phyloP scores from a whole-genome alignment of 2,113 vertebrate genomes.

The Ceyx melanurus region DNA sequence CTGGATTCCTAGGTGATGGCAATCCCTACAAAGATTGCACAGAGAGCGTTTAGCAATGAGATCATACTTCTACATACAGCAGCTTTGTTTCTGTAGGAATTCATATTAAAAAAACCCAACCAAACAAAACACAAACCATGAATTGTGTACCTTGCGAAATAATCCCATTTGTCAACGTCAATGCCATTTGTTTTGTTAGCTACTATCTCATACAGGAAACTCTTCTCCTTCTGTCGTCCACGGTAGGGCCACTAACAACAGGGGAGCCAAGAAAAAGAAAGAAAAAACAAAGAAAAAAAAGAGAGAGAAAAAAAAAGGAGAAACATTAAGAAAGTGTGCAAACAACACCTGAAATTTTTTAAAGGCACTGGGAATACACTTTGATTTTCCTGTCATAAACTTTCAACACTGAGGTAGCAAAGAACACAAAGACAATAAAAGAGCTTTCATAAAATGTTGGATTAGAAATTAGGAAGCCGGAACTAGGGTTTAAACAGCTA shows the following conservation, averaged over 20 bases:
- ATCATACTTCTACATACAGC: neutral
- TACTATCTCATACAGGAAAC: constrained; percentile 95
- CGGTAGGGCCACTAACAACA: constrained; percentile 83
- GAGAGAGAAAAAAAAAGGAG: neutral
- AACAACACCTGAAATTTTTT: neutral
- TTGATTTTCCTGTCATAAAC: neutral
- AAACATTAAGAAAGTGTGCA: neutral
- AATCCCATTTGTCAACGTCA: constrained; percentile 99
- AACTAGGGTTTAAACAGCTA: neutral
- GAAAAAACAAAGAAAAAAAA: neutral
- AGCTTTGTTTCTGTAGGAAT: neutral
- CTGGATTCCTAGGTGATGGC: constrained; percentile 91
- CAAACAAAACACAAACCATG: neutral
- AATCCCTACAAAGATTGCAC: constrained; percentile 83
- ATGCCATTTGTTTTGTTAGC: constrained; percentile 93
- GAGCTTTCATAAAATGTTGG: neutral
- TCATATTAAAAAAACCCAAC: neutral
- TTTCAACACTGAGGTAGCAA: neutral
- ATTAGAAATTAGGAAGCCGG: neutral
- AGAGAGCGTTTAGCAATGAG: neutral
- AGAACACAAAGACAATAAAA: neutral
- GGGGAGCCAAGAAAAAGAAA: neutral
- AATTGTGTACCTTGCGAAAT: constrained; percentile 89
- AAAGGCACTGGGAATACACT: neutral
- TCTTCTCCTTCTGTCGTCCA: constrained; percentile 85